Percentiles rank a stretch among this genome's conserved stretches.
Evolutionary conservation across 30 jellyfish, hydroid and myxozoan genomes (phyloP).

Genomic region (Cassiopea andromeda): DNA sequence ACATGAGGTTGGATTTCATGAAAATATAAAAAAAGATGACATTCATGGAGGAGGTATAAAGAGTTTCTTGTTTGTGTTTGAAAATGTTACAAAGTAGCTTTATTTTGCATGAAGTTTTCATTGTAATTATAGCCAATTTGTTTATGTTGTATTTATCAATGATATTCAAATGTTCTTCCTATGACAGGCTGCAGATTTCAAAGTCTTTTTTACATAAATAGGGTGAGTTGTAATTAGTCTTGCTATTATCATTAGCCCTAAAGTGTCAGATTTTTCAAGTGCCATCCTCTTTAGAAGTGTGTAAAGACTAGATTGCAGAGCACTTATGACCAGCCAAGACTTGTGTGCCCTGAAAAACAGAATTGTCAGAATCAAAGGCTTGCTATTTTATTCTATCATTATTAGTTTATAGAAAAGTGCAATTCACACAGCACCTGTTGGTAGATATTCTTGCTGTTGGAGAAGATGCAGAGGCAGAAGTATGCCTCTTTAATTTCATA

Average conservation of each 20-base stretch:
- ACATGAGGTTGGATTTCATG: conserved; percentile 92
- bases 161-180: neutral
- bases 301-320: neutral
- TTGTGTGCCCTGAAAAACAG: no score
- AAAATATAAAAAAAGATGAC: conserved; percentile 72
- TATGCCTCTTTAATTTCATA: no score
- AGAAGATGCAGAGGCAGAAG: no score
- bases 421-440: no score
- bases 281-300: neutral
- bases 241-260: neutral
- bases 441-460: no score
- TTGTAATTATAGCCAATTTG: neutral
- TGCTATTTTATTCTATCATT: no score
- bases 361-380: no score
- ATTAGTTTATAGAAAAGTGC: no score
- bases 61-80: neutral
- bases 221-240: conserved; percentile 38
- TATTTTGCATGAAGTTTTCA: no score
- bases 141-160: neutral
- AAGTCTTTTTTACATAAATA: conserved; percentile 73
- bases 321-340: no score
- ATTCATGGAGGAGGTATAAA: conserved; percentile 69
- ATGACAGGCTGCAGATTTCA: conserved; percentile 84
- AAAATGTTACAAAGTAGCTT: neutral
- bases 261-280: no score